Conservation (phyloP, 1,140 invertebrate species). For the Oedothorax gibbosus region DNA sequence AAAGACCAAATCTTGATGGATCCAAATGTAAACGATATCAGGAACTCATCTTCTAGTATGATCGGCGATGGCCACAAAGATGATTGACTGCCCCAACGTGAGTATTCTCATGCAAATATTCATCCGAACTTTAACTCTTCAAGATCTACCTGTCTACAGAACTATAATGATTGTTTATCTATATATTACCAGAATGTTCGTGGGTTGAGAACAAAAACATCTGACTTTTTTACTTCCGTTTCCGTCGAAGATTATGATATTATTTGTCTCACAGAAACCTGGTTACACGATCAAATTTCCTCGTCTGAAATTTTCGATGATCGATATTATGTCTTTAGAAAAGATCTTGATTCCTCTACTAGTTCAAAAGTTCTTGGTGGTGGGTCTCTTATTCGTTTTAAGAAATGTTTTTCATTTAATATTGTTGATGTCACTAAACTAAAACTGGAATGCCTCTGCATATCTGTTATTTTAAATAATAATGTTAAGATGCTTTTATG, state of each 20-base stretch:
- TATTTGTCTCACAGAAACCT: too few species aligned
- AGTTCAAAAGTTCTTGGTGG: not conserved
- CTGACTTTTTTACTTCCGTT: not conserved
- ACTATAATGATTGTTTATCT: not conserved
- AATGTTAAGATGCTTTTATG: not conserved
- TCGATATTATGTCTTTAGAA: slow-evolving; percentile 9
- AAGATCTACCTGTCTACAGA: too few species aligned
- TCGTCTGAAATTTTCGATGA: not conserved
- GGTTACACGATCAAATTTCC: too few species aligned
- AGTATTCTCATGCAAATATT: too few species aligned
- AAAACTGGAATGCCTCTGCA: not conserved
- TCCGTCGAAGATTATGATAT: not conserved
- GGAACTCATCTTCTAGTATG: too few species aligned
- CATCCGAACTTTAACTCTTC: too few species aligned
- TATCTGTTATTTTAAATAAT: not conserved
- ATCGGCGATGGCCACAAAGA: too few species aligned
- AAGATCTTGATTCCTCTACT: not conserved
- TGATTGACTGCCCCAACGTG: too few species aligned
- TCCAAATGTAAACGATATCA: too few species aligned
- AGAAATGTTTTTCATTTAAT: not conserved
- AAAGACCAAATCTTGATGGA: too few species aligned
- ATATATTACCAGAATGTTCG: not conserved
- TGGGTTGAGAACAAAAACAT: not conserved
- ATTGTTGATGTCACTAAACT: slow-evolving; percentile 1
- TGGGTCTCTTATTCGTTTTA: too few species aligned